Evolutionary conservation across 2,888 invertebrate species (phyloP).

Genomic region (Macropis europaea): DNA sequence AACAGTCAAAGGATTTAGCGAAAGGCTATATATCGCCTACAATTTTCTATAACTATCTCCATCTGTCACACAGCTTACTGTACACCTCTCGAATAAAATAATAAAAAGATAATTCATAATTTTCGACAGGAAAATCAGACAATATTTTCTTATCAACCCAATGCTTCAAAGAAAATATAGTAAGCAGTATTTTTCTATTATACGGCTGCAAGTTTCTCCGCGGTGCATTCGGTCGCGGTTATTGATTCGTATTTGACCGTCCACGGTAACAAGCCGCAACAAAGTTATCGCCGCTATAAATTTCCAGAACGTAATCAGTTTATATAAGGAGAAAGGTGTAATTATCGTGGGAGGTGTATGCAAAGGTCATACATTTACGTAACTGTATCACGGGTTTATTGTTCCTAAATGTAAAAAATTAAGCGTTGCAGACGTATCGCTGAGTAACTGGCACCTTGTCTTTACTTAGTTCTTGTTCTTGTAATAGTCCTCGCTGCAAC

Average conservation of each 20-base stretch:
- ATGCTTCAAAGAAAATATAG: neutral
- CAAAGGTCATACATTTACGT: slow-evolving; percentile 60
- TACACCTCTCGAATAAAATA: too few species aligned
- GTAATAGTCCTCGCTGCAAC: slow-evolving; percentile 86
- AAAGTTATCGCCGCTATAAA: slow-evolving; percentile 15
- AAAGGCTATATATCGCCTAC: too few species aligned
- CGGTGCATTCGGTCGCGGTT: neutral
- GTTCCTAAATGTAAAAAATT: slow-evolving; percentile 65
- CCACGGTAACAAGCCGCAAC: slow-evolving; percentile 21
- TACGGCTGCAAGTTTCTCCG: neutral
- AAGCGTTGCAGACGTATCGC: slow-evolving; percentile 53
- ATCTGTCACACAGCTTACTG: too few species aligned
- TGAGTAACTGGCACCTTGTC: slow-evolving; percentile 48
- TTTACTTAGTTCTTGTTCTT: slow-evolving; percentile 79
- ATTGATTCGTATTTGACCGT: slow-evolving; percentile 5
- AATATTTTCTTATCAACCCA: too few species aligned
- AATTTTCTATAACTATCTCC: too few species aligned
- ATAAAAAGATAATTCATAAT: too few species aligned
- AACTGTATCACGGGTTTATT: slow-evolving; percentile 71
- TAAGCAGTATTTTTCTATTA: neutral
- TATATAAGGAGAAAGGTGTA: slow-evolving; percentile 66
- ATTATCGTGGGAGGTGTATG: slow-evolving; percentile 54
- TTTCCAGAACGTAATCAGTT: slow-evolving; percentile 39
- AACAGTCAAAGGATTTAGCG: too few species aligned
- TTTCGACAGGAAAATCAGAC: too few species aligned